phyloP scores from a whole-genome alignment of 2,797 vertebrate species.

The Pelodytes ibericus region DNA sequence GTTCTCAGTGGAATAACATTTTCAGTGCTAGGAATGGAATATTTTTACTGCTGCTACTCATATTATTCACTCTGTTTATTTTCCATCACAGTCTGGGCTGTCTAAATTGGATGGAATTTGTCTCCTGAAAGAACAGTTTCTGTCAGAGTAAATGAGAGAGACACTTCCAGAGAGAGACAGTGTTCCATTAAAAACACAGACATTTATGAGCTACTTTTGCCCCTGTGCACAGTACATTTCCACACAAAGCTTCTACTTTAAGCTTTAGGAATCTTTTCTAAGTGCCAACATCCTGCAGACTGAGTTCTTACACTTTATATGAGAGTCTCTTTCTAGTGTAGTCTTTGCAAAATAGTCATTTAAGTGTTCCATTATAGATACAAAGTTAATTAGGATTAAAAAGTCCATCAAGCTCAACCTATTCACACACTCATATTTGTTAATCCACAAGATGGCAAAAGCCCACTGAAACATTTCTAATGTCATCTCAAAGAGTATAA shows the following conservation, averaged over 20 bases:
- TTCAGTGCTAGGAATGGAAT: constrained; percentile 39
- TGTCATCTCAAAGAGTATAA: no score
- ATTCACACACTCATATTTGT: no score
- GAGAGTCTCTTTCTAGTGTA: background rate
- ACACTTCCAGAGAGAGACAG: constrained; percentile 36
- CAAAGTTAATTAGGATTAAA: no score
- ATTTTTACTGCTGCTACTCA: constrained; percentile 46
- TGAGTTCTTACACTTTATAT: background rate
- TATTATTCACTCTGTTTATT: constrained; percentile 54
- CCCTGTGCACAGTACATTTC: constrained; percentile 28
- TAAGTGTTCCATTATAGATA: background rate
- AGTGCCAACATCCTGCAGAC: background rate
- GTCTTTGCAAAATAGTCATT: background rate
- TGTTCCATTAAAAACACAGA: constrained; percentile 45
- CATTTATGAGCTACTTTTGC: constrained; percentile 2
- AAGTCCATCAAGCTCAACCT: no score
- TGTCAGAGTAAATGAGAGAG: constrained; percentile 47
- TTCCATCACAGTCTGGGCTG: constrained; percentile 51
- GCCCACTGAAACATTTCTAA: no score
- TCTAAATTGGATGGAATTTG: constrained; percentile 40
- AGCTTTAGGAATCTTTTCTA: no score
- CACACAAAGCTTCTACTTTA: constrained; percentile 37
- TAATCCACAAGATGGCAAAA: no score
- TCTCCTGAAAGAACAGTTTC: constrained; percentile 40
- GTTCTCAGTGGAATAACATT: constrained; percentile 39